A percentile compares a stretch with the other conserved stretches of the same genome.
Evolutionary conservation across 92 coral and sea anemone genomes (phyloP).

Genomic region (Paragorgia papillata): DNA sequence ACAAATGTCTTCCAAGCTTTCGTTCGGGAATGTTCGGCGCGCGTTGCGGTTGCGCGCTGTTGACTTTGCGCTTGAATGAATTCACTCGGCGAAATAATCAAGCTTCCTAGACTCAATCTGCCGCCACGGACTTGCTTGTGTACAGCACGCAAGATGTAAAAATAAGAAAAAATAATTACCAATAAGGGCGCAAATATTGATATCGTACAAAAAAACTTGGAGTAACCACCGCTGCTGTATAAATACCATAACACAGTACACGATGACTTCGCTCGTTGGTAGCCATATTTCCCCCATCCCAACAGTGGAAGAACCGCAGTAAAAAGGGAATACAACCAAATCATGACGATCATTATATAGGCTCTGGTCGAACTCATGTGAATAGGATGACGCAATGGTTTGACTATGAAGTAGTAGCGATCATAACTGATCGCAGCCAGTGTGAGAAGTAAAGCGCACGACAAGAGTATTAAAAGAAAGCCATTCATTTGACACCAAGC

Average conservation of each 20-base stretch:
- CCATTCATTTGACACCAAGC: slow-evolving; percentile 83
- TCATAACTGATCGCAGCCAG: slow-evolving; percentile 87
- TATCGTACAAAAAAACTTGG: slow-evolving; percentile 67
- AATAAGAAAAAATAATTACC: slow-evolving; percentile 75
- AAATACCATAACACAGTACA: slow-evolving; percentile 89
- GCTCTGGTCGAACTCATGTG: slow-evolving; percentile 82
- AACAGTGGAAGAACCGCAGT: slow-evolving; percentile 83
- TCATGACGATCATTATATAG: slow-evolving; percentile 54
- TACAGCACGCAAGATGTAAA: slow-evolving; percentile 88
- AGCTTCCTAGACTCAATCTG: slow-evolving; percentile 42
- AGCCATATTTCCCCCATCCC: slow-evolving; percentile 97
- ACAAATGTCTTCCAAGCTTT: slow-evolving; percentile 83
- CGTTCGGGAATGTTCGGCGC: slow-evolving; percentile 56
- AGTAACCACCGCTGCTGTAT: slow-evolving; percentile 79
- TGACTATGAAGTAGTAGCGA: slow-evolving; percentile 90
- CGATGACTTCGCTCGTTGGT: slow-evolving; percentile 63
- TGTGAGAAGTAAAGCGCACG: slow-evolving; percentile 71
- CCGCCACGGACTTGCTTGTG: slow-evolving; percentile 88
- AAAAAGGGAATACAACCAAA: slow-evolving; percentile 78
- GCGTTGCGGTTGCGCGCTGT: slow-evolving; percentile 44
- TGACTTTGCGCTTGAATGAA: slow-evolving; percentile 55
- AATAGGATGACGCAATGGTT: slow-evolving; percentile 76
- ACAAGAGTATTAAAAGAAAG: slow-evolving; percentile 71
- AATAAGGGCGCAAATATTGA: slow-evolving; percentile 65
- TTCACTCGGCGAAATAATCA: slow-evolving; percentile 43